phyloP scores from a whole-genome alignment of 2,113 vertebrate species.

The Lagopus muta region DNA sequence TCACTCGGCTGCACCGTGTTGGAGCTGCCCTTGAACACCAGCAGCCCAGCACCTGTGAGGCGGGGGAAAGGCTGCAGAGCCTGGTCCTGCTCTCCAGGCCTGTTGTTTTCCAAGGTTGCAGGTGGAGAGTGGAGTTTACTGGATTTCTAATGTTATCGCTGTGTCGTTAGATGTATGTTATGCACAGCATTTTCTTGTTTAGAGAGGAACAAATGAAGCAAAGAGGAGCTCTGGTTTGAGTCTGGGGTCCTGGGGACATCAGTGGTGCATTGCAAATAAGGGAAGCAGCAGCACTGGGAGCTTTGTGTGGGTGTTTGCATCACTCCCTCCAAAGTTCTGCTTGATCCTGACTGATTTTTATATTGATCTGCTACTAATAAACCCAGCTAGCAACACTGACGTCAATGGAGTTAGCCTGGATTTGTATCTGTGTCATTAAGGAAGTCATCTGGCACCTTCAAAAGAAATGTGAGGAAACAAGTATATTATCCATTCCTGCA shows the following conservation, averaged over 20 bases:
- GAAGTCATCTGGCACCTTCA: conserved; percentile 14
- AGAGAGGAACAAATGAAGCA: not conserved
- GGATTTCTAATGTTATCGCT: not conserved
- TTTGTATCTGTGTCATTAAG: conserved; percentile 31
- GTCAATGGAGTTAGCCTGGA: conserved; percentile 1
- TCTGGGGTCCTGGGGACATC: not conserved
- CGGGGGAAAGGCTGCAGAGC: not conserved
- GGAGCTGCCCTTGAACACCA: not conserved
- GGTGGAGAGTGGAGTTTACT: not conserved
- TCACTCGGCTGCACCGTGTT: fast-evolving
- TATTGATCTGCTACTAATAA: conserved; percentile 8
- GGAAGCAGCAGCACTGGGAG: not conserved
- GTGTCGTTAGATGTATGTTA: not conserved
- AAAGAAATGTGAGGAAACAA: not conserved
- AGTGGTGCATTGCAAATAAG: not conserved
- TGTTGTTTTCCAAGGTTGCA: not conserved
- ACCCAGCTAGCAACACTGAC: conserved; percentile 25
- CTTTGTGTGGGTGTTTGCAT: conserved; percentile 5
- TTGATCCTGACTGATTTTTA: conserved; percentile 9
- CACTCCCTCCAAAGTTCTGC: conserved; percentile 20
- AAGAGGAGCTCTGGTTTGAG: not conserved
- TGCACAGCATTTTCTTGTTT: not conserved
- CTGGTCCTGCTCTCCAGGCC: not conserved
- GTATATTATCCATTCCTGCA: not conserved
- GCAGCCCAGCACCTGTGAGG: not conserved